Evolutionary conservation across 2,113 vertebrate genomes (phyloP), one percentile per base, ranked within the genome.

Genomic region (Austrofundulus limnaeus): DNA sequence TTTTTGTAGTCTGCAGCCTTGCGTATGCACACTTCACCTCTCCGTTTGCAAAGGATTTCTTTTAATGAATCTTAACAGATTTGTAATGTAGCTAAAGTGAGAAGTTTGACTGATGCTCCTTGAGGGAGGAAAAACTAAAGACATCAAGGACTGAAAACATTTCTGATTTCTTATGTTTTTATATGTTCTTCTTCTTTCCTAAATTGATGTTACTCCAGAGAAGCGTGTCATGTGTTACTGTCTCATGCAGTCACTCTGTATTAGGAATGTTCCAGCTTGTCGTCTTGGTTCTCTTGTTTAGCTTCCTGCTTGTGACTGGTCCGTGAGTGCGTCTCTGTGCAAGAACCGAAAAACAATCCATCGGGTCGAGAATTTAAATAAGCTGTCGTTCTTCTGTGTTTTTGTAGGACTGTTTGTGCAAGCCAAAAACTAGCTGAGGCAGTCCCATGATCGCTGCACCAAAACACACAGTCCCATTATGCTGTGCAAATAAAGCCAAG

Each of bases 361-460:
- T 75, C 61, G 60, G 47, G 62, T 72, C 43, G 47, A 31, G 38
- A 63, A 50, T 77, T 63, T 63, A 20, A 31, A 56, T 38, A 72
- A 50, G n/a, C 61, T 66, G 62, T 69, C 66, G 19, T 68, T 75
- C 64, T 11, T 61, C 50, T 14, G 23, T 70, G 47, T 66, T 61
- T 78, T 81, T 71, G 13, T 52, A 11, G 43, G 23, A 51, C 28
- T 70, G n/a, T 70, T 47, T 50, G 24, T 45, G 46, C 48, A 57
- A 50, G 38, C 53, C 20, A 53, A 58, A 54, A 62, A 28, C 19
- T 57, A 54, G 39, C 17, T 0, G 4, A 80, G 28, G 45, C 37
- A 16, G 70, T 82, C 81, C 72, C 80, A 80, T 82, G 77, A 78
- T 73, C 81, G 64, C 61, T 83, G 61, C 69, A 67, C 57, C 66